These are phyloP conservation scores for Neodiprion fabricii DNA, from an alignment of 1,140 invertebrate species.

Conservation along the genomic window DNA sequence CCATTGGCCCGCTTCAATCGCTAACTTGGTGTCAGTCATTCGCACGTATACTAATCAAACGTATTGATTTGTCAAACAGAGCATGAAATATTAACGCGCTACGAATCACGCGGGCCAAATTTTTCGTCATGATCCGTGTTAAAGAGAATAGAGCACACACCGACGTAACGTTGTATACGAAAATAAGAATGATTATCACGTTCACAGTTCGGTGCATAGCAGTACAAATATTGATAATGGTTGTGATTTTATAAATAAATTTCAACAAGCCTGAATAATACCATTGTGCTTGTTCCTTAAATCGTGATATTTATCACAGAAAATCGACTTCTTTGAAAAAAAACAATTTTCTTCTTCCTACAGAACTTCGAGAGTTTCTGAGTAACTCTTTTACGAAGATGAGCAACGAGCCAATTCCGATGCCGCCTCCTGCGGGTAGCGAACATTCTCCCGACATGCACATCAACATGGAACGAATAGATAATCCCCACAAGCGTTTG, in stretches of 20 bases:
- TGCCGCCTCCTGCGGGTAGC: neutral
- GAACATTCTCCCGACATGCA: neutral
- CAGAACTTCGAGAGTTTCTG: too few relatives aligned
- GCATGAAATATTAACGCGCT: neutral
- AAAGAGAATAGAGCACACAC: too few relatives aligned
- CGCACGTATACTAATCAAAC: neutral
- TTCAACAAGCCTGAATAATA: too few relatives aligned
- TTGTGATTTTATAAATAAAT: too few relatives aligned
- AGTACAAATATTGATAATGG: too few relatives aligned
- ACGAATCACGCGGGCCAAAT: too few relatives aligned
- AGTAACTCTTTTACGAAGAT: neutral
- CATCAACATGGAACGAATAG: conserved; percentile 31
- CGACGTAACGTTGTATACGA: too few relatives aligned
- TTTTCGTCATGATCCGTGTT: too few relatives aligned
- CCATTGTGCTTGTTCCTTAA: too few relatives aligned
- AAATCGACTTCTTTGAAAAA: neutral
- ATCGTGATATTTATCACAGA: too few relatives aligned
- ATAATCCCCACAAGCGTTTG: conserved; percentile 38
- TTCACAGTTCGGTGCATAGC: too few relatives aligned
- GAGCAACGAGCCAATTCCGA: neutral
- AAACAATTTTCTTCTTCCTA: neutral
- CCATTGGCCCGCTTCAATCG: neutral
- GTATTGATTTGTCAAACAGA: neutral
- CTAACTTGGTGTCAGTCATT: neutral
- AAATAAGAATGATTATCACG: too few relatives aligned